Conservation (phyloP, 1,140 invertebrate genomes). For the Andrena cerasifolii region DNA sequence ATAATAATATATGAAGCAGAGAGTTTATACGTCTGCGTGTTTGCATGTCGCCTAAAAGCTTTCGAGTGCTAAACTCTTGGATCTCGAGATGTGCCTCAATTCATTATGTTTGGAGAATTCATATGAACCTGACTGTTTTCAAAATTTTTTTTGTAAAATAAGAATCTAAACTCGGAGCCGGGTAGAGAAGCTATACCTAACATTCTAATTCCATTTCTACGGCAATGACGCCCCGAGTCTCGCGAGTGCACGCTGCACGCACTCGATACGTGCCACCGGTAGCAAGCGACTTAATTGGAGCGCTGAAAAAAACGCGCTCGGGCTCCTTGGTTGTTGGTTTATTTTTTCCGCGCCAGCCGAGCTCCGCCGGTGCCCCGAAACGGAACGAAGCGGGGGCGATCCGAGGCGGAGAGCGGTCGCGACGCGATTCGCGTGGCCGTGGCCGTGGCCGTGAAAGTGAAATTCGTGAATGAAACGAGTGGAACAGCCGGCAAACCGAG, state of each 20-base stretch:
- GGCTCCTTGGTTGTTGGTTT: background rate
- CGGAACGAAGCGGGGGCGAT: background rate
- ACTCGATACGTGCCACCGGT: background rate
- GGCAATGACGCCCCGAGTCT: background rate
- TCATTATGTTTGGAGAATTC: too few species aligned
- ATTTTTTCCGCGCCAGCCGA: slow-evolving; percentile 7
- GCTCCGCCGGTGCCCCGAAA: background rate
- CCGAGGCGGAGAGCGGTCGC: slow-evolving; percentile 22
- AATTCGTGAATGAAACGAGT: slow-evolving; percentile 78
- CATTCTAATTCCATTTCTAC: too few species aligned
- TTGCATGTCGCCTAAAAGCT: too few species aligned
- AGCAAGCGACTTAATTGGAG: background rate
- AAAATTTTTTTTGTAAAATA: too few species aligned
- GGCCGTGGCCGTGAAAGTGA: slow-evolving; percentile 80
- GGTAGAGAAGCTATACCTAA: too few species aligned
- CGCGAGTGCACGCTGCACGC: background rate
- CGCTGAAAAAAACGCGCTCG: background rate
- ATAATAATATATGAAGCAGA: too few species aligned
- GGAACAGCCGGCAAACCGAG: slow-evolving; percentile 62
- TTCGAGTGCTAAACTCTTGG: too few species aligned
- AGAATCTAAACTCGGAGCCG: too few species aligned
- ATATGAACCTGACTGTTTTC: too few species aligned
- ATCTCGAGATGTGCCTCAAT: too few species aligned
- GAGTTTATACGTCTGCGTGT: too few species aligned
- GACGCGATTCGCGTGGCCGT: slow-evolving; percentile 70